Base-by-base conservation (phyloP, 2,113 vertebrate species). In the Oreochromis tanganicae region DNA sequence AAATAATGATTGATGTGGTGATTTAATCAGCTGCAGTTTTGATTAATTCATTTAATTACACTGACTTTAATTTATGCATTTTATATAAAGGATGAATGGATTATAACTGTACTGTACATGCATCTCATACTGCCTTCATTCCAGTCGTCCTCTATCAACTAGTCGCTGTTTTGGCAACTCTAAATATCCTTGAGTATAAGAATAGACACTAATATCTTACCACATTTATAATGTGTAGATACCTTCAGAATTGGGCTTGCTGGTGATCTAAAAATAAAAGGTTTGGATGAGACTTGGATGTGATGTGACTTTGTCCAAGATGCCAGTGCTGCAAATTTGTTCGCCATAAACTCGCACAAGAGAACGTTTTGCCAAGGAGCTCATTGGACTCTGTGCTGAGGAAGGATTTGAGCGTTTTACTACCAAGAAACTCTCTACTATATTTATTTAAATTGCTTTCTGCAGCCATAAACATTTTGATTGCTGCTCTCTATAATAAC, bases 201-300 rank as follows among this genome's bases (percentile, higher is more conserved):
- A 61, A 43, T 61, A 80, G 24, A 81, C 54, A 88, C 63, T 34
- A 46, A 80, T 86, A 68, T 90, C 34, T 80, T 46, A 63, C 16
- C 29, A 43, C 55, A 50, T 52, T 54, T 61, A 9, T 54, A 75
- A 38, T 59, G 50, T 52, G 55, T 32, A 6, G 50, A 81, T 88
- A 68, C 80, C 83, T 32, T 84, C 21, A 66, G 71, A 83, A 85
- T 24, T 48, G 48, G 82, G 50, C 80, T 84, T 27, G 12, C 38
- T 59, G 81, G 29, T 34, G 81, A 56, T 88, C 73, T 90, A 90
- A 84, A 84, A 91, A 56, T 87, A 88, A 27, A 16, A 81, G 61
- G 13, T 68, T 86, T 85, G 87, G 87, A 87, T 68, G 83, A 82
- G 82, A 73, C 41, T 16, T 48, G 83, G 88, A 85, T 63, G 80